Evolutionary conservation across 2,888 invertebrate genomes (phyloP).

Genomic region (Eupithecia centaureata): DNA sequence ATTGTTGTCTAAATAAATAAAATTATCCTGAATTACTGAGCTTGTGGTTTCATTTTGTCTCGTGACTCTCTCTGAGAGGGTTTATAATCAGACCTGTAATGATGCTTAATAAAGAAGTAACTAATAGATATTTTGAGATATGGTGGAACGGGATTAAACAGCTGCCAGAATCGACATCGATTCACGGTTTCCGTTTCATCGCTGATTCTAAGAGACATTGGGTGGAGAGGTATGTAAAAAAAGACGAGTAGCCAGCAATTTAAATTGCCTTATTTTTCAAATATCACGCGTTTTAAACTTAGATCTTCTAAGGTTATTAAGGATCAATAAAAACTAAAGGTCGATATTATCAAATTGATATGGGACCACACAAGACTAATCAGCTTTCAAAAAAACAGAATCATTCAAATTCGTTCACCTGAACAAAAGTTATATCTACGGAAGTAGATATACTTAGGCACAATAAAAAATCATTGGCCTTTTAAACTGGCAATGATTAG

Average conservation of each 20-base stretch:
- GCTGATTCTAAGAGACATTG: constrained; percentile 85
- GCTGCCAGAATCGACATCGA: constrained; percentile 79
- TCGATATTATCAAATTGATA: too few species aligned
- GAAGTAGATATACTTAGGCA: too few species aligned
- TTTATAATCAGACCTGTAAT: background rate
- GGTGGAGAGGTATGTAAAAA: constrained; percentile 81
- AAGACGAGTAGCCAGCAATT: background rate
- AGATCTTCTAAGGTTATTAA: too few species aligned
- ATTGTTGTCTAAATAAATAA: constrained; percentile 2
- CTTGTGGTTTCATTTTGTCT: constrained; percentile 16
- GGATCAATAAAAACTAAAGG: too few species aligned
- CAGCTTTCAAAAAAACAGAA: too few species aligned
- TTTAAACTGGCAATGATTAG: too few species aligned
- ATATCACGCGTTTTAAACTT: too few species aligned
- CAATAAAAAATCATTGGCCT: too few species aligned
- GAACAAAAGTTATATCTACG: too few species aligned
- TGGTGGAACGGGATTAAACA: constrained; percentile 80
- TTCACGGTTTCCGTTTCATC: constrained; percentile 87
- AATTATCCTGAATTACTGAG: background rate
- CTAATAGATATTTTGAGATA: constrained; percentile 66
- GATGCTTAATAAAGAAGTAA: constrained; percentile 44
- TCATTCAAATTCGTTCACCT: too few species aligned
- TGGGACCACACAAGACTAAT: too few species aligned
- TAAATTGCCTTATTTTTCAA: too few species aligned
- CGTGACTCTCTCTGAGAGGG: background rate